These are phyloP conservation scores for Mesoligia furuncula DNA, from an alignment of 2,888 invertebrate species.

Conservation along the genomic window DNA sequence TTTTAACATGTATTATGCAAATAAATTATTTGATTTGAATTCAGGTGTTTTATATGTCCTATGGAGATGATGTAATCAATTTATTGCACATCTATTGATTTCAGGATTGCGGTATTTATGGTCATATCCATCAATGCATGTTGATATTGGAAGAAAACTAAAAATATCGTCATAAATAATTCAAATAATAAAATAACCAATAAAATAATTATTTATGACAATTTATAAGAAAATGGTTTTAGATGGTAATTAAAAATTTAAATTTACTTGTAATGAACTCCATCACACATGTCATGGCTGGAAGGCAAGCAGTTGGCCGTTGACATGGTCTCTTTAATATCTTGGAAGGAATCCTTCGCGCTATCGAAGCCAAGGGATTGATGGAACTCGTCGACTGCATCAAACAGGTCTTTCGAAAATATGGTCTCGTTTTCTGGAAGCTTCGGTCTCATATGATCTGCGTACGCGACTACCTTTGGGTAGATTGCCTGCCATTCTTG, in stretches of 20 bases:
- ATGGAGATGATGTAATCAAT: not conserved
- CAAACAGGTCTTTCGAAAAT: slow-evolving; percentile 88
- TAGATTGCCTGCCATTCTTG: slow-evolving; percentile 91
- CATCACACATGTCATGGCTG: slow-evolving; percentile 93
- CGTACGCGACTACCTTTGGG: slow-evolving; percentile 87
- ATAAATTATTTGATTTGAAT: too few species aligned
- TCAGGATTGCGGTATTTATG: not conserved
- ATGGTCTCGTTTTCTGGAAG: slow-evolving; percentile 83
- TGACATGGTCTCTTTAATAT: slow-evolving; percentile 90
- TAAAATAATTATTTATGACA: not conserved
- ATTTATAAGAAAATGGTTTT: not conserved
- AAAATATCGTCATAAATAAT: too few species aligned
- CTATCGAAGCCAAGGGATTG: slow-evolving; percentile 91
- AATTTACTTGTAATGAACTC: slow-evolving; percentile 91
- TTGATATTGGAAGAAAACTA: too few species aligned
- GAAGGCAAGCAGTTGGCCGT: slow-evolving; percentile 92
- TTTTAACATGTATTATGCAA: too few species aligned
- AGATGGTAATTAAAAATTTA: not conserved
- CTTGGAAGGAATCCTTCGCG: slow-evolving; percentile 91
- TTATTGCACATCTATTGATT: not conserved
- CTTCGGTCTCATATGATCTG: slow-evolving; percentile 88
- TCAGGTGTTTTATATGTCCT: not conserved
- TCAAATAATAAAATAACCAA: too few species aligned
- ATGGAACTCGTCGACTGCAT: slow-evolving; percentile 91
- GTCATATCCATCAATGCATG: not conserved